Evolutionary conservation across 2,797 vertebrate species (phyloP), one percentile per base, ranked within the genome.

Genomic region (Chloroceryle inda): DNA sequence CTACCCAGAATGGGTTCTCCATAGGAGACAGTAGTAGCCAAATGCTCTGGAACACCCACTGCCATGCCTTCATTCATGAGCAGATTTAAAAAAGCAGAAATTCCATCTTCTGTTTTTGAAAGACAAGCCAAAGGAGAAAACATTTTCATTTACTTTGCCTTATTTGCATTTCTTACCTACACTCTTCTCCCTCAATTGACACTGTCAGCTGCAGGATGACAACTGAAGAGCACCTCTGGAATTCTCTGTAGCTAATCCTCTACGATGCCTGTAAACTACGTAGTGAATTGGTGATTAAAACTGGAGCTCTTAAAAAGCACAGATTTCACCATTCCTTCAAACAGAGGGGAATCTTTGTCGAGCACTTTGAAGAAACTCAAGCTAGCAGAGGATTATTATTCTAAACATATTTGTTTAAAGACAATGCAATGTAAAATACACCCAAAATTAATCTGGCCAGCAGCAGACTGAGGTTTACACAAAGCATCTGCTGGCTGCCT

Each of bases 401-500:
- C 72, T 71, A 64, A 77, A 92, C 26, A 1, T 40, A 61, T 91
- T 84, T 94, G 50, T 82, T 96, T 77, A 75, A 89, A 88, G 49
- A 59, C n/a, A 49, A 58, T 40, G 26, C 23, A 63, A 72, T 35
- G 18, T 68, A 66, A 95, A 83, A 85, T 33, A 90, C 1, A 55
- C 29, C 10, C 58, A 61, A 91, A 94, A 73, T 85, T 83, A 85
- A 89, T 78, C 86, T 71, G 76, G 44, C 78, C 56, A 16, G 92
- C 67, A 85, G 95, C 71, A 93, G 83, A 78, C 37, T 45, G 33
- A 40, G 24, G 92, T 89, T 95, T 76, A 61, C 86, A 96, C 68
- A 94, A 89, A 96, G 81, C 78, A 90, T 87, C 91, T 82, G 82
- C 56, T 52, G 75, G 66, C 50, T 95, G 94, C 92, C 95, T 91